A percentile compares a stretch with the other conserved stretches of the same genome.
These are phyloP conservation scores for Sinhomidia bicolor DNA, from an alignment of 2,888 invertebrate genomes.

Conservation along the genomic window DNA sequence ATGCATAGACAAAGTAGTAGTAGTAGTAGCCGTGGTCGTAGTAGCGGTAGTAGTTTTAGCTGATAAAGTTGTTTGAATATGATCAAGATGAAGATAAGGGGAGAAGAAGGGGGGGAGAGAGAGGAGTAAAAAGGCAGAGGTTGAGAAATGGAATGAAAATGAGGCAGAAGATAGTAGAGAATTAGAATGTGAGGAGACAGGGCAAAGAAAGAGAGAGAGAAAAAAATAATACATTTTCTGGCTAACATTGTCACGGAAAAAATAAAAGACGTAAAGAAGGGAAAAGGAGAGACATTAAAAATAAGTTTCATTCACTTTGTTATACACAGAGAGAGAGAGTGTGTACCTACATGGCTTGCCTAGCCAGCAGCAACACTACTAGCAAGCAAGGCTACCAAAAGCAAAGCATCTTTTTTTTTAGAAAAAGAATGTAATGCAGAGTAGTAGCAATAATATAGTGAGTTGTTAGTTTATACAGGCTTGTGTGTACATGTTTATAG, in stretches of 20 bases:
- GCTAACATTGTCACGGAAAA: conserved; percentile 41
- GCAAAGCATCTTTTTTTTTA: too few species aligned
- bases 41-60: conserved; percentile 28
- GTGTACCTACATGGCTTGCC: too few species aligned
- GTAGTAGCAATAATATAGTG: too few species aligned
- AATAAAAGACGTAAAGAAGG: not conserved
- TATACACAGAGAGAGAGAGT: not conserved
- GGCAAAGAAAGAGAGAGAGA: not conserved
- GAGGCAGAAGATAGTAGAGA: conserved; percentile 50
- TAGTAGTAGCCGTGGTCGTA: not conserved
- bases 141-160: conserved; percentile 66
- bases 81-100: conserved; percentile 67
- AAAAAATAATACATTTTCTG: conserved; percentile 32
- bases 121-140: conserved; percentile 53
- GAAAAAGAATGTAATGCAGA: too few species aligned
- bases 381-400: too few species aligned
- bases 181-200: conserved; percentile 39
- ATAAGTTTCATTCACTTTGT: conserved; percentile 39
- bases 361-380: not conserved
- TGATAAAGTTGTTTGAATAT: conserved; percentile 73
- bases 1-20: too few species aligned
- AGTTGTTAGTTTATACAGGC: too few species aligned
- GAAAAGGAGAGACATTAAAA: conserved; percentile 47
- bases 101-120: conserved; percentile 22
- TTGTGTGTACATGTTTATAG: not conserved